Evolutionary conservation across 2,888 invertebrate genomes (phyloP), one percentile per base, ranked within the genome.

Genomic region (Prenolepis imparis): DNA sequence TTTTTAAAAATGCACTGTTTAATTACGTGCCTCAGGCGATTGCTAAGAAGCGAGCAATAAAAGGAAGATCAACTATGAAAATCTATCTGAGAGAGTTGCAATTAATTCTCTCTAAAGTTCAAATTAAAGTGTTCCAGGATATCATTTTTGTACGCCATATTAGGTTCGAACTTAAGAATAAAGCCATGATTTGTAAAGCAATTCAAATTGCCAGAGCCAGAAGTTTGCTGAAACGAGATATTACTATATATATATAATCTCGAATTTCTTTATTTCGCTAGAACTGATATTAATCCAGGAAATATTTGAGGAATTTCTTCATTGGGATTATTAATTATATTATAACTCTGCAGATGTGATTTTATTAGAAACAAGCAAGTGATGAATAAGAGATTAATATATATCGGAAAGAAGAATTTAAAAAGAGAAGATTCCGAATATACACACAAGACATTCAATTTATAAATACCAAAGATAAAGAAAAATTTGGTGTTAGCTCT

Each of bases 391-490:
- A 72, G 18, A 72, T 18, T 57, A n/a, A n/a, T n/a, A n/a, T n/a
- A n/a, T 57, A 72, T 57, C 18, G 36, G 9, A 68, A 39, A 18
- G 1, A 39, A 57, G 28, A 28, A 28, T 2, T 39, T 57, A 57
- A 36, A 36, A 12, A 57, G 55, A 70, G 18, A 63, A 72, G 73
- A 72, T 52, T 63, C 73, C 21, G 41, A 59, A 64, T 44, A 72
- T 21, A 32, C 63, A 64, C 18, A 32, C 63, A 64, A 66, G 77
- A 73, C 82, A 88, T 88, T 85, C 87, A 86, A 48, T 87, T 82
- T 89, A 88, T 91, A 90, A 88, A 84, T 90, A 90, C 90, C 91
- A 92, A 91, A 92, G 91, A 90, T 92, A 91, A 52, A 89, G 88
- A 87, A 89, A 88, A 89, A 84, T 91, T 91, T 87, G 89, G 88